A percentile compares a stretch with the other conserved stretches of the same genome.
These are phyloP conservation scores for Eupithecia insigniata DNA, from an alignment of 2,888 invertebrate genomes.

Conservation along the genomic window DNA sequence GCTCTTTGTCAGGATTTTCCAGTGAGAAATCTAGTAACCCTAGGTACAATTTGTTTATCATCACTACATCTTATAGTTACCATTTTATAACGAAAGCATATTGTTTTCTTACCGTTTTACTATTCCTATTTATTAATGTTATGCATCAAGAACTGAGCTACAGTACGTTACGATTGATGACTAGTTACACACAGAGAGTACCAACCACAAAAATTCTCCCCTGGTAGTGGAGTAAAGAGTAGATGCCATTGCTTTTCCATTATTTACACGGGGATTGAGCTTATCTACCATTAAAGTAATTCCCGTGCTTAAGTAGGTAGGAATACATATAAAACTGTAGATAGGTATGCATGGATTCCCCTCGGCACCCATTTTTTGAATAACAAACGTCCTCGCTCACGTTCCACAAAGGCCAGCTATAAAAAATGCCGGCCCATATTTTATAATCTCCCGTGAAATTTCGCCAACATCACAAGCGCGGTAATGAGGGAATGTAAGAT, in stretches of 20 bases:
- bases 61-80: too few species aligned
- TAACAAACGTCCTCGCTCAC: not conserved
- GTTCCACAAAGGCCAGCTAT: constrained; percentile 19
- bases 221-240: too few species aligned
- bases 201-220: too few species aligned
- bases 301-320: not conserved
- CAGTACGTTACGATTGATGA: too few species aligned
- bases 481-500: constrained; percentile 43
- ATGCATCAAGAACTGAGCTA: too few species aligned
- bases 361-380: constrained; percentile 15
- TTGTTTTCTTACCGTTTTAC: too few species aligned
- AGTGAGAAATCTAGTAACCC: too few species aligned
- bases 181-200: too few species aligned
- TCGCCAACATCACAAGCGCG: constrained; percentile 34
- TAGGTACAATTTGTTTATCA: too few species aligned
- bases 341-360: not conserved
- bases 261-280: not conserved
- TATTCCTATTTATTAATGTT: too few species aligned
- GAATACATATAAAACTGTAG: not conserved
- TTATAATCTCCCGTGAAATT: constrained; percentile 38
- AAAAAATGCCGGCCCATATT: constrained; percentile 32
- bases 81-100: too few species aligned
- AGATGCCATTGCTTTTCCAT: not conserved
- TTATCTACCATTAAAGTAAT: not conserved
- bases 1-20: too few species aligned